These are phyloP conservation scores for Maconellicoccus hirsutus DNA, from an alignment of 1,140 invertebrate species.

Conservation along the genomic window DNA sequence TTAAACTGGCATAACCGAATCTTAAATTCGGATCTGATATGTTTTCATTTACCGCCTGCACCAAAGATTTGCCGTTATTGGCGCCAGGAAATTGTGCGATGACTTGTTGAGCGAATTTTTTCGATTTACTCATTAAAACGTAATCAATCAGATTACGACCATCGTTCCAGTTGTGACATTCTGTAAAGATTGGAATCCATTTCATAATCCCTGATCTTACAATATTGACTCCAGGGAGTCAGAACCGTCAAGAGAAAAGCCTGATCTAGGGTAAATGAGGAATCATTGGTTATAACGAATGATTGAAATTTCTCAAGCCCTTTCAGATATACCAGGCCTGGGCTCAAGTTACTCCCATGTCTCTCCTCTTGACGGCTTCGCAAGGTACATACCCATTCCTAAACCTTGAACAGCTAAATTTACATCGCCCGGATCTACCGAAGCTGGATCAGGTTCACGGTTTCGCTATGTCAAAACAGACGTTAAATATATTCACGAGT, in stretches of 20 bases:
- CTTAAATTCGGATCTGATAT: conserved; percentile 1
- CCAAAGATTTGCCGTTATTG: neutral
- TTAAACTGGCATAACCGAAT: neutral
- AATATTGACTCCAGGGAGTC: too few relatives aligned
- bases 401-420: neutral
- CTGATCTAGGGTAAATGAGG: too few relatives aligned
- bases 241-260: too few relatives aligned
- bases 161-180: neutral
- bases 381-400: neutral
- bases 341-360: too few relatives aligned
- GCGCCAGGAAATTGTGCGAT: neutral
- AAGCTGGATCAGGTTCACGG: neutral
- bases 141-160: neutral
- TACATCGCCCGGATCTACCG: neutral
- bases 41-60: neutral
- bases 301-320: too few relatives aligned
- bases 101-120: neutral
- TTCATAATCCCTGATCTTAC: too few relatives aligned
- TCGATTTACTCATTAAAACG: neutral
- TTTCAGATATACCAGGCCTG: too few relatives aligned
- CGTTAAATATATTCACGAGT: too few relatives aligned
- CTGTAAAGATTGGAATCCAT: neutral
- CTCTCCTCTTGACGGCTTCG: too few relatives aligned
- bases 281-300: too few relatives aligned
- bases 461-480: neutral